A percentile compares a stretch with the other conserved stretches of the same genome.
Conservation (phyloP, 2,113 vertebrate genomes). For the Amblyornis subalaris region DNA sequence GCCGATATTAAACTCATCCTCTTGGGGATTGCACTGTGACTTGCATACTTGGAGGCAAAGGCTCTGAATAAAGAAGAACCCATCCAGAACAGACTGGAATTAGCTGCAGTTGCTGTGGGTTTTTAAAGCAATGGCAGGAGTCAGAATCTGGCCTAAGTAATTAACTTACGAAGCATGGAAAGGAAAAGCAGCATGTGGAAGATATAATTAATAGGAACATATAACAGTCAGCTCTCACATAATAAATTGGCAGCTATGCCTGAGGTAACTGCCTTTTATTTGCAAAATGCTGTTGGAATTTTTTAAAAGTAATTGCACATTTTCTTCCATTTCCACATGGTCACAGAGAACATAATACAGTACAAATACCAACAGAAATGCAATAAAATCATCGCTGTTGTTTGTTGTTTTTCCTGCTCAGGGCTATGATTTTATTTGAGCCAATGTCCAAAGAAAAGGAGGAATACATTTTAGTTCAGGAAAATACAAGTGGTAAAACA, state of each 20-base stretch:
- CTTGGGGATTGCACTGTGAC: not conserved
- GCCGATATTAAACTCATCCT: not conserved
- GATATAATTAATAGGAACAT: slow-evolving; percentile 50
- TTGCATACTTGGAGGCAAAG: not conserved
- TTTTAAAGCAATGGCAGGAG: slow-evolving; percentile 11
- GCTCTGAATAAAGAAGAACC: not conserved
- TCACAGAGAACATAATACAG: slow-evolving; percentile 2
- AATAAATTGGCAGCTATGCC: slow-evolving; percentile 54
- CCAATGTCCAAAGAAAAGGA: slow-evolving; percentile 3
- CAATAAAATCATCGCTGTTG: not conserved
- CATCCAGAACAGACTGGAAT: not conserved
- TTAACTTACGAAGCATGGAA: slow-evolving; percentile 4
- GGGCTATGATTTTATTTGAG: slow-evolving; percentile 5
- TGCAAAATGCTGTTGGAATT: slow-evolving; percentile 34
- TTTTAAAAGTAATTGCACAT: slow-evolving; percentile 31
- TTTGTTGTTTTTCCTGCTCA: not conserved
- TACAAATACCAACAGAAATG: slow-evolving; percentile 28
- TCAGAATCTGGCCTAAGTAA: slow-evolving; percentile 47
- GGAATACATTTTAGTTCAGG: not conserved
- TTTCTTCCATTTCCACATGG: slow-evolving; percentile 42
- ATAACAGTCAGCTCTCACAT: slow-evolving; percentile 42
- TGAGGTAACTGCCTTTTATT: slow-evolving; percentile 63
- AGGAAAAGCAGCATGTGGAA: slow-evolving; percentile 47
- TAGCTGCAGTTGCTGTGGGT: not conserved
- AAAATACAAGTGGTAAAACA: slow-evolving; percentile 7